Conservation (phyloP, 2,888 invertebrate genomes). For the Tanytarsus gracilentus region DNA sequence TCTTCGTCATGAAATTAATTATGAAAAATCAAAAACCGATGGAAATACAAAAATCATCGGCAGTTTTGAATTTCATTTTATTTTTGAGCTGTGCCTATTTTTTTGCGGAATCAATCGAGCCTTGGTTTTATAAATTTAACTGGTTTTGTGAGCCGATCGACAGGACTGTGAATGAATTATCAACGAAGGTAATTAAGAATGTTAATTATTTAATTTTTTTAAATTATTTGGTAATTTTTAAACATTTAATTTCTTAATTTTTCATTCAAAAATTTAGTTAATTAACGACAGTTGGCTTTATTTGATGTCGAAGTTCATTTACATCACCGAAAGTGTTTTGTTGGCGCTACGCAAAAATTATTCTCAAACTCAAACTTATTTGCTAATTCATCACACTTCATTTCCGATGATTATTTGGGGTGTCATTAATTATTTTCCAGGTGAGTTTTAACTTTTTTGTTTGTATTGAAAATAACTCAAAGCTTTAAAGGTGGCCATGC, state of each 20-base stretch:
- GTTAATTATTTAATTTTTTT: neutral
- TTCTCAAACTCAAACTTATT: neutral
- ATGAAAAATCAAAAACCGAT: neutral
- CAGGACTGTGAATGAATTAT: too few species aligned
- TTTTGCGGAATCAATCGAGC: neutral
- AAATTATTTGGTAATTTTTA: neutral
- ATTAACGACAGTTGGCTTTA: neutral
- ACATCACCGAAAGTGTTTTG: neutral
- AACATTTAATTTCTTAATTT: too few species aligned
- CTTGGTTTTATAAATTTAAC: too few species aligned
- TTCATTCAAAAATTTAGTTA: too few species aligned
- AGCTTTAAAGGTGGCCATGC: too few species aligned
- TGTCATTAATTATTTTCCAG: neutral
- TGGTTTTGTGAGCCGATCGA: too few species aligned
- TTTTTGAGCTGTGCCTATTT: neutral
- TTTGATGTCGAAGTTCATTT: neutral
- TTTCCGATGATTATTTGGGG: neutral
- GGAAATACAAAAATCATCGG: neutral
- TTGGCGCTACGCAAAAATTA: neutral
- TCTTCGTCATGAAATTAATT: neutral
- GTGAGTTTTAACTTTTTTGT: too few species aligned
- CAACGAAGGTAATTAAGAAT: too few species aligned
- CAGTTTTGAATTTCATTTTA: neutral
- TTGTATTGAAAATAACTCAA: too few species aligned
- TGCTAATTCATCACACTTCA: neutral